These are phyloP conservation scores for Pterocles orientalis DNA, from an alignment of 2,113 vertebrate genomes.

Conservation along the genomic window DNA sequence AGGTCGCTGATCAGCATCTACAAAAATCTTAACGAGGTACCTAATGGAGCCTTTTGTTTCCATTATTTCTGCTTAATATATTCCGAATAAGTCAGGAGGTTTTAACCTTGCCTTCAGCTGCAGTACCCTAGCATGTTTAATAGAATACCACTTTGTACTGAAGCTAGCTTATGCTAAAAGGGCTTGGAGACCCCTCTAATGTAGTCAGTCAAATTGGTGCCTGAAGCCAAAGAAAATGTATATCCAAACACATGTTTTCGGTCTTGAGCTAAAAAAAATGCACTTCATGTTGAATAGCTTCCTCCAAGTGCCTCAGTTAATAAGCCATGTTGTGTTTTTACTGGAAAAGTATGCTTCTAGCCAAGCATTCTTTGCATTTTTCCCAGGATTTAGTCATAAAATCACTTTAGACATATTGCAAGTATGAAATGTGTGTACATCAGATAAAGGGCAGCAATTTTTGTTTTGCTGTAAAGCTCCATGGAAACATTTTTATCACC, in stretches of 20 bases:
- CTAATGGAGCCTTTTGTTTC: conserved; percentile 57
- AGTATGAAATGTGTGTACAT: conserved; percentile 73
- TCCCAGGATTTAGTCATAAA: conserved; percentile 80
- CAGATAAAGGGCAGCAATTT: conserved; percentile 69
- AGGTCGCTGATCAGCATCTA: conserved; percentile 52
- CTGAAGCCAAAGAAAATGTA: conserved; percentile 71
- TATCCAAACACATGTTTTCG: conserved; percentile 55
- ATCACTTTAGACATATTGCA: conserved; percentile 70
- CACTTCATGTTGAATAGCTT: conserved; percentile 65
- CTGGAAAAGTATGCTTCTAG: conserved; percentile 74
- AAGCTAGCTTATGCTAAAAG: not conserved
- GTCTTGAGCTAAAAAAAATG: conserved; percentile 66
- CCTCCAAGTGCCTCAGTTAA: conserved; percentile 71
- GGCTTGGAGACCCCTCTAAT: not conserved
- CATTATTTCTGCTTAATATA: conserved; percentile 68
- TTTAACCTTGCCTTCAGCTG: conserved; percentile 49
- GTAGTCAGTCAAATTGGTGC: conserved; percentile 40
- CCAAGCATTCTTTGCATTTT: conserved; percentile 81
- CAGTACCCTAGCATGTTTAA: not conserved
- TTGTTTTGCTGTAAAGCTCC: conserved; percentile 55
- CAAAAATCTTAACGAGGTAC: conserved; percentile 60
- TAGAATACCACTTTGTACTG: not conserved
- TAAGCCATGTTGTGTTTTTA: conserved; percentile 77
- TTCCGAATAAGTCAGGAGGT: conserved; percentile 64
- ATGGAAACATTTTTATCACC: conserved; percentile 59